Evolutionary conservation across 1,140 invertebrate species (phyloP).

Genomic region (Monochamus saltuarius): DNA sequence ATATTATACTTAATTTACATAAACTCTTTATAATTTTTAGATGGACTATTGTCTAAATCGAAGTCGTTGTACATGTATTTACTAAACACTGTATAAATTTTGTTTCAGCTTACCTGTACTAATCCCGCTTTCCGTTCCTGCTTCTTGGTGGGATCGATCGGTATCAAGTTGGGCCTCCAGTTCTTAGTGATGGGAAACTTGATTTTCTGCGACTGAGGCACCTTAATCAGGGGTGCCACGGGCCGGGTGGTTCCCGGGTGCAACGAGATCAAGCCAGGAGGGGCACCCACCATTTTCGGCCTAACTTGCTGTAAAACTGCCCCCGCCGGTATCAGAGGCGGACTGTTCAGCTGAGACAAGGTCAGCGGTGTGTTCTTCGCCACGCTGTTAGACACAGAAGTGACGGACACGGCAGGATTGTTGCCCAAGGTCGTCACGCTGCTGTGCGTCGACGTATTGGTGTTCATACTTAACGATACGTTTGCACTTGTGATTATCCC

Average conservation of each 20-base stretch:
- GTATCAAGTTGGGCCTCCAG: constrained; percentile 68
- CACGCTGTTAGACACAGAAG: background rate
- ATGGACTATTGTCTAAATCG: too few relatives aligned
- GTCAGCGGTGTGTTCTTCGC: constrained; percentile 47
- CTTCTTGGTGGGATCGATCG: constrained; percentile 55
- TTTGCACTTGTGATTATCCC: constrained; percentile 33
- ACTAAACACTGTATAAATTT: too few relatives aligned
- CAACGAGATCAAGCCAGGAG: constrained; percentile 47
- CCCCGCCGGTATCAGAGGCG: constrained; percentile 28
- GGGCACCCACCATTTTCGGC: constrained; percentile 30
- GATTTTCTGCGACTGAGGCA: constrained; percentile 53
- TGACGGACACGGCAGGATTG: constrained; percentile 10
- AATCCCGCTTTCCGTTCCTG: constrained; percentile 44
- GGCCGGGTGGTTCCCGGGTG: constrained; percentile 45
- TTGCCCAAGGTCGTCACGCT: constrained; percentile 8
- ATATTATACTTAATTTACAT: too few relatives aligned
- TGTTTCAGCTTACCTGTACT: constrained; percentile 42
- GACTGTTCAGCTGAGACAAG: constrained; percentile 46
- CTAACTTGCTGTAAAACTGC: constrained; percentile 19
- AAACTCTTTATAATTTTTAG: too few relatives aligned
- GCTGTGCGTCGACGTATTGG: background rate
- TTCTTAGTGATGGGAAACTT: constrained; percentile 56
- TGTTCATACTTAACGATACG: constrained; percentile 8
- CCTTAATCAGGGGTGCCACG: constrained; percentile 30
- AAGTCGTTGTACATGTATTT: too few relatives aligned